phyloP scores from a whole-genome alignment of 1,140 invertebrate species.

The Ylistrum balloti region DNA sequence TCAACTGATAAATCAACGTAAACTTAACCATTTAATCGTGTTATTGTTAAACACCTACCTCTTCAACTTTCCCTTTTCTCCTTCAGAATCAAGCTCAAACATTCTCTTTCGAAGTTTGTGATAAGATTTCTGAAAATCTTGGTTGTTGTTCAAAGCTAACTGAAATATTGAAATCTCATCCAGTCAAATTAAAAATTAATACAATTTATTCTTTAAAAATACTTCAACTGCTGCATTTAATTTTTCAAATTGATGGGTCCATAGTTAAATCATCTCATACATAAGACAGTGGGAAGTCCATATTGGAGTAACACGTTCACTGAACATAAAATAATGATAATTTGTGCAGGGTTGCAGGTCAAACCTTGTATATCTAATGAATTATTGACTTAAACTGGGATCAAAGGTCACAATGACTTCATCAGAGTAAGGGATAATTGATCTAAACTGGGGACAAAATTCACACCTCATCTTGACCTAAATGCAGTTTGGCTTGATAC shows the following conservation, averaged over 20 bases:
- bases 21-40: no score
- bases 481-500: neutral
- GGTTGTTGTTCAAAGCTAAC: slow-evolving; percentile 21
- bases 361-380: neutral
- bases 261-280: no score
- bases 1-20: no score
- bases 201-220: no score
- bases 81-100: neutral
- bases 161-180: neutral
- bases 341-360: no score
- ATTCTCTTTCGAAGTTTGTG: neutral
- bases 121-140: neutral
- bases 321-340: no score
- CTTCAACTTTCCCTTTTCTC: neutral
- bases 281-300: no score
- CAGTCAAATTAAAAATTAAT: no score
- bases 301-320: no score
- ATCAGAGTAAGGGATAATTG: neutral
- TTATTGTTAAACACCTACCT: neutral
- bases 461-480: neutral
- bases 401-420: slow-evolving; percentile 60
- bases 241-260: no score
- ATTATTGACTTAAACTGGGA: neutral
- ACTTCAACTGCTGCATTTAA: no score
- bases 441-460: neutral